Conservation (phyloP, 2,888 invertebrate species). For the Tribolium freemani region DNA sequence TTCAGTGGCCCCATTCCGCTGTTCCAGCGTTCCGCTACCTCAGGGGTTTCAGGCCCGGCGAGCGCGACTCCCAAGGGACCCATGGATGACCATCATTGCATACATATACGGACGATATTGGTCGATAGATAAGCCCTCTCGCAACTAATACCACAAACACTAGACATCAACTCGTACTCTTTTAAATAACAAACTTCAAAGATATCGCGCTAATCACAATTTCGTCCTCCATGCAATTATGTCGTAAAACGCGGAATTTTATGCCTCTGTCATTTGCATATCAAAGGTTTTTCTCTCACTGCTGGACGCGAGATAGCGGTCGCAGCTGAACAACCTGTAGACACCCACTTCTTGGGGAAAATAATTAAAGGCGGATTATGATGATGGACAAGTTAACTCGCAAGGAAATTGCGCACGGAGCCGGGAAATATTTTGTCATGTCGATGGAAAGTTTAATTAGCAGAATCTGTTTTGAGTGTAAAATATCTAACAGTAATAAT, state of each 20-base stretch:
- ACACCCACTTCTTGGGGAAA: conserved; percentile 22
- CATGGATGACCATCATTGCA: conserved; percentile 49
- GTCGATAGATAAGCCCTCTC: conserved; percentile 48
- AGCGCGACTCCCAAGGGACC: conserved; percentile 46
- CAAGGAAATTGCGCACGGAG: not conserved
- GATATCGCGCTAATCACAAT: not conserved
- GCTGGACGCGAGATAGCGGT: too few relatives aligned
- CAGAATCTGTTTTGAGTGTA: conserved; percentile 44
- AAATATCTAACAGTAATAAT: conserved; percentile 48
- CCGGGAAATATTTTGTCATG: not conserved
- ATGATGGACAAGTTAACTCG: conserved; percentile 42
- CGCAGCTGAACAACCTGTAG: not conserved
- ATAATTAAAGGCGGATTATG: conserved; percentile 41
- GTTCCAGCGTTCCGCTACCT: conserved; percentile 41
- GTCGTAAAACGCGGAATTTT: not conserved
- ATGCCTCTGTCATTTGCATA: not conserved
- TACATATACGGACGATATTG: conserved; percentile 47
- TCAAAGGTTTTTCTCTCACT: not conserved
- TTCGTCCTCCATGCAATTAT: not conserved
- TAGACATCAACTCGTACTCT: not conserved
- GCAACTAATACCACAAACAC: conserved; percentile 37
- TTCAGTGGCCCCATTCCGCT: conserved; percentile 43
- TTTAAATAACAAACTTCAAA: not conserved
- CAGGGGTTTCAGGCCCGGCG: conserved; percentile 44
- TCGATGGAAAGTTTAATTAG: conserved; percentile 37